These are phyloP conservation scores for Araneus ventricosus DNA, from an alignment of 1,140 invertebrate species.

Conservation along the genomic window DNA sequence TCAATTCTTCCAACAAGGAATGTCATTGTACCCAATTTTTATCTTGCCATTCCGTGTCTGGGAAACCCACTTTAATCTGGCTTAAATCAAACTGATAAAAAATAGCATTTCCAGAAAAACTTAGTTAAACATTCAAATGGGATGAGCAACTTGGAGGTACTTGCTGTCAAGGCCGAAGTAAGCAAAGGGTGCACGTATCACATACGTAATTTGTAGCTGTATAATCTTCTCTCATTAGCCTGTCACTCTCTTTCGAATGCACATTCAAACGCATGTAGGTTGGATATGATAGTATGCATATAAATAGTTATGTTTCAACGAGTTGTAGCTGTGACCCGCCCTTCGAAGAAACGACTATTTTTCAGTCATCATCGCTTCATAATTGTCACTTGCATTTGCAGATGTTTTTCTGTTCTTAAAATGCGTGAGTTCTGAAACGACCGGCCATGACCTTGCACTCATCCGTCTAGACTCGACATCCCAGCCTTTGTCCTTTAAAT, in stretches of 20 bases:
- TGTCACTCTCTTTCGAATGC: background rate
- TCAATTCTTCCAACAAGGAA: too few relatives aligned
- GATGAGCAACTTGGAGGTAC: background rate
- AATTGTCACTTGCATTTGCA: conserved; percentile 53
- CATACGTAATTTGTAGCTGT: background rate
- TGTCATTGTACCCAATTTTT: too few relatives aligned
- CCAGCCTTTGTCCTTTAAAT: conserved; percentile 31
- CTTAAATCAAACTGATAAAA: background rate
- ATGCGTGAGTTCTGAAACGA: conserved; percentile 23
- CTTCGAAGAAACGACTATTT: conserved; percentile 3
- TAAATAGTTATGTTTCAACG: background rate
- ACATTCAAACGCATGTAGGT: conserved; percentile 5
- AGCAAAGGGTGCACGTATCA: background rate
- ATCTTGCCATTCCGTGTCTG: background rate
- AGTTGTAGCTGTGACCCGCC: background rate
- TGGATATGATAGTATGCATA: conserved; percentile 26
- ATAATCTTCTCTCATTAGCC: conserved; percentile 30
- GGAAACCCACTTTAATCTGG: background rate
- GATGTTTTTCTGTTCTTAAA: conserved; percentile 33
- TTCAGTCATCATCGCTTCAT: conserved; percentile 15
- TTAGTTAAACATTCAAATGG: conserved; percentile 5
- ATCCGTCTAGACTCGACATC: conserved; percentile 42
- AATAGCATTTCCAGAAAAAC: background rate
- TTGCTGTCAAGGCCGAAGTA: background rate
- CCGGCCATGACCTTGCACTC: conserved; percentile 35